A percentile compares a stretch with the other conserved stretches of the same genome.
These are phyloP conservation scores for Smutsia temminckii DNA, from an alignment of 2,797 vertebrate genomes.

Conservation along the genomic window DNA sequence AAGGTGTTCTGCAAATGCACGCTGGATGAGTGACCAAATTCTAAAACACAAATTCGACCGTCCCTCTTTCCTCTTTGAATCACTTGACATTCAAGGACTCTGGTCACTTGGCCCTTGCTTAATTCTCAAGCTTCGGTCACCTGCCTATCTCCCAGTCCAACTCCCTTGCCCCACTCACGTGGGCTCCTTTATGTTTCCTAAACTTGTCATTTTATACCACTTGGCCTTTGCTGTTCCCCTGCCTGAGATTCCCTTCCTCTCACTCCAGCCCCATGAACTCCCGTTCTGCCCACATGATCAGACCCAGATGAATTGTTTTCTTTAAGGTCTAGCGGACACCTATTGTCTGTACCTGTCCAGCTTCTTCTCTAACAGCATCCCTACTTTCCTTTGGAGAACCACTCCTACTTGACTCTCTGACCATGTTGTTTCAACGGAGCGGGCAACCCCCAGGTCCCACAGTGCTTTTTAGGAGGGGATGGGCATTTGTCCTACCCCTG, in stretches of 20 bases:
- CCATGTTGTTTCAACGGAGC: not conserved
- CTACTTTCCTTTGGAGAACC: not conserved
- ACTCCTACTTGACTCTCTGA: not conserved
- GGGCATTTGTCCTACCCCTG: not conserved
- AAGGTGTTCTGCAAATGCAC: not conserved
- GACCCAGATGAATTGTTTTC: not conserved
- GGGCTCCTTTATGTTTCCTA: not conserved
- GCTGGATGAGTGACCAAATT: not conserved
- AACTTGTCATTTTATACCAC: not conserved
- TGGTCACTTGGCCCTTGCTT: not conserved
- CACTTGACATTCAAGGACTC: not conserved
- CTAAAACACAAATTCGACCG: not conserved
- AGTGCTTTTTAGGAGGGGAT: not conserved
- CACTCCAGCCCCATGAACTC: not conserved
- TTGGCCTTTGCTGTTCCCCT: not conserved
- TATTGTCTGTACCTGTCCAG: no score
- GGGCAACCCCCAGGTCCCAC: rapidly evolving
- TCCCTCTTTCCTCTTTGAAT: not conserved
- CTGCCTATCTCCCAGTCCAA: not conserved
- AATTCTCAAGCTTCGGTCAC: not conserved
- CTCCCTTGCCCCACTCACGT: not conserved
- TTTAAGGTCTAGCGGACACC: not conserved
- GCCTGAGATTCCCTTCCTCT: not conserved
- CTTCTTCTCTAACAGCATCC: not conserved
- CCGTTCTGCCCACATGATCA: not conserved